Evolutionary conservation across 64 coral and sea anemone genomes (phyloP), one percentile per base, ranked within the genome.

Genomic region (Stylophora pistillata): DNA sequence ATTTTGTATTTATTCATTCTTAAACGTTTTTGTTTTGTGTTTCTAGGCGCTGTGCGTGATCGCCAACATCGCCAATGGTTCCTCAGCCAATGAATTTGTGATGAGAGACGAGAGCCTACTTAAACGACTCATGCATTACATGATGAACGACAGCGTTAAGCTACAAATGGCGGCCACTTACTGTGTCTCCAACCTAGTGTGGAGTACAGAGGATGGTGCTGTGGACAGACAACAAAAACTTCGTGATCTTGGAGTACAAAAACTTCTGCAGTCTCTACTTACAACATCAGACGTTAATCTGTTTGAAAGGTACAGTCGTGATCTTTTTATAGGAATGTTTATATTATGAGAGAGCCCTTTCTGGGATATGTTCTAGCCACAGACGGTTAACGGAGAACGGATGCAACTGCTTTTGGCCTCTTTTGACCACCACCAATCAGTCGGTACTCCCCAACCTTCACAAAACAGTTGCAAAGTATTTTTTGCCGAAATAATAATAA

Each of bases 131-230:
- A 98, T 94, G 89, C 80, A 94, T 28, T 98, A 98, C 70, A 98
- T 98, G 89, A 94, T 94, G 92, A 90, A 94, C 30, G 96, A 98
- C 73, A 92, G 92, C 53, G 92, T 98, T 26, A 94, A 98, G 80
- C 69, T 98, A 31, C 92, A 98, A 78, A 94, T 98, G 92, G 93
- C 96, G 17, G 89, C 96, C 0, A 98, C 92, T 0, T 98, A 98
- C 59, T 94, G 92, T n/a, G 94, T 98, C 31, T 98, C 96, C 2
- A 98, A 98, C 76, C 89, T 98, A 13, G 96, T 94, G 16, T 98
- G 96, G 96, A 94, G 88, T 27, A 94, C 89, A 5, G 96, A 98
- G 55, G 96, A 98, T 5, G 96, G 92, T 3, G 92, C 96, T 5
- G 56, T 89, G 15, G 96, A 94, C 13, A 68, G 96, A 2, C 96